Conservation (phyloP, 2,797 vertebrate species). For the Propithecus perrieri region DNA sequence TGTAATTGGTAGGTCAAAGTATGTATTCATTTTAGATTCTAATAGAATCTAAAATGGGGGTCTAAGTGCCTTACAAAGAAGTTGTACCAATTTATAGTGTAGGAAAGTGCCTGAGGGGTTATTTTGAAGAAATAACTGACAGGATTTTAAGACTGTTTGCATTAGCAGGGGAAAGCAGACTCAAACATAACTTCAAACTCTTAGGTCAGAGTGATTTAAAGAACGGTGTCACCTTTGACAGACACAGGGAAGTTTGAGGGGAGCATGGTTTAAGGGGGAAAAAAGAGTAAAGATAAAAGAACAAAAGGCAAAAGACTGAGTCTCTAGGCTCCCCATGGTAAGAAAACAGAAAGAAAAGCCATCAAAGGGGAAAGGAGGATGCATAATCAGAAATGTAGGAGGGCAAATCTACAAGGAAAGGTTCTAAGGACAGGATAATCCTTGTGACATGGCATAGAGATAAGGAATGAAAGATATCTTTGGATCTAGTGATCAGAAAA, state of each 20-base stretch:
- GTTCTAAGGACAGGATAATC: slow-evolving; percentile 59
- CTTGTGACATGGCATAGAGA: slow-evolving; percentile 29
- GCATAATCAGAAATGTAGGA: slow-evolving; percentile 50
- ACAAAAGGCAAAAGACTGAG: slow-evolving; percentile 54
- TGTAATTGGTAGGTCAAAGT: neutral
- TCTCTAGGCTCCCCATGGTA: slow-evolving; percentile 47
- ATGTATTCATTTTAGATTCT: slow-evolving; percentile 32
- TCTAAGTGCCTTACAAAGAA: neutral
- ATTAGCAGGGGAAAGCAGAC: slow-evolving; percentile 42
- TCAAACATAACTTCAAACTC: slow-evolving; percentile 68
- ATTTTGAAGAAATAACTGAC: slow-evolving; percentile 52
- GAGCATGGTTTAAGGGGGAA: slow-evolving; percentile 33
- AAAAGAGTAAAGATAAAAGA: slow-evolving; percentile 66
- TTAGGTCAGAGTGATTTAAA: slow-evolving; percentile 61
- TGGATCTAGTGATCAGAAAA: slow-evolving; percentile 58
- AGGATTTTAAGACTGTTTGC: slow-evolving; percentile 7
- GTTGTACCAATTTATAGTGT: neutral
- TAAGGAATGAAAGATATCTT: slow-evolving; percentile 56
- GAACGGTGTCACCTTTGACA: slow-evolving; percentile 61
- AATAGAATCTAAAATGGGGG: neutral
- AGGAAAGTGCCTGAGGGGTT: slow-evolving; percentile 4
- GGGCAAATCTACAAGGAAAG: slow-evolving; percentile 61
- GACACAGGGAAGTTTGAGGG: slow-evolving; percentile 48
- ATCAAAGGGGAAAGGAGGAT: slow-evolving; percentile 61
- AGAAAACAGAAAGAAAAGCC: slow-evolving; percentile 58